These are phyloP conservation scores for Heliconius charithonia DNA, from an alignment of 2,888 invertebrate species.

Conservation along the genomic window DNA sequence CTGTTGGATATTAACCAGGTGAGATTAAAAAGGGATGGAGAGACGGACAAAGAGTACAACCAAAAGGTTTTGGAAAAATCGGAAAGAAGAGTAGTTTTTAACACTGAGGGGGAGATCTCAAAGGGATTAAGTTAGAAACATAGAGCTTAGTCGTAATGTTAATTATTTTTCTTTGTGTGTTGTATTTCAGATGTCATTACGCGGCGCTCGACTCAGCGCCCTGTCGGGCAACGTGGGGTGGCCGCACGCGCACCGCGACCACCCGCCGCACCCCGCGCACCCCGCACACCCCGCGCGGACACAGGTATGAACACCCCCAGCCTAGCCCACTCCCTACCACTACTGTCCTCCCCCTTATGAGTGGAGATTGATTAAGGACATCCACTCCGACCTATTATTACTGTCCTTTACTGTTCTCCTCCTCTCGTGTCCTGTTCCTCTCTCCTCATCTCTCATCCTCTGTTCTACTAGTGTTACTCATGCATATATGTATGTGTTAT, in stretches of 20 bases:
- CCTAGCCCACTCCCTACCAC: neutral
- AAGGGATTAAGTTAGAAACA: neutral
- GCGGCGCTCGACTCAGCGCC: slow-evolving; percentile 69
- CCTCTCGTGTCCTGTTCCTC: too few species aligned
- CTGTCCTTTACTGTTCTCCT: neutral
- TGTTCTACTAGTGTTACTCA: neutral
- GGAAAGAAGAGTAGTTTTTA: neutral
- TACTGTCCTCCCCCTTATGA: neutral
- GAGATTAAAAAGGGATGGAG: neutral
- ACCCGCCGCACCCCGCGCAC: slow-evolving; percentile 48
- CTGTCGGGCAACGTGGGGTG: slow-evolving; percentile 71
- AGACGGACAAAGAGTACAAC: too few species aligned
- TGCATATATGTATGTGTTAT: neutral
- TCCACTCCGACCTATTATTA: too few species aligned
- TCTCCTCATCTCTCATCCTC: neutral
- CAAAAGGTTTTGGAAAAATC: too few species aligned
- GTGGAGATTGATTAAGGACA: too few species aligned
- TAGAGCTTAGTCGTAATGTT: too few species aligned
- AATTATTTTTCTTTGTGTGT: neutral
- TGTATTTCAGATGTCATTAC: slow-evolving; percentile 69
- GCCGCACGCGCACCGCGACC: slow-evolving; percentile 59
- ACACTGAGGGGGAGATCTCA: neutral
- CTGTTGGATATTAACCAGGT: slow-evolving; percentile 77
- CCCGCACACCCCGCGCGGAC: slow-evolving; percentile 56
- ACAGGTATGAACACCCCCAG: slow-evolving; percentile 56